A percentile compares a stretch with the other conserved stretches of the same genome.
These are phyloP conservation scores for Galeopterus variegatus DNA, from an alignment of 2,113 vertebrate genomes.

Conservation along the genomic window DNA sequence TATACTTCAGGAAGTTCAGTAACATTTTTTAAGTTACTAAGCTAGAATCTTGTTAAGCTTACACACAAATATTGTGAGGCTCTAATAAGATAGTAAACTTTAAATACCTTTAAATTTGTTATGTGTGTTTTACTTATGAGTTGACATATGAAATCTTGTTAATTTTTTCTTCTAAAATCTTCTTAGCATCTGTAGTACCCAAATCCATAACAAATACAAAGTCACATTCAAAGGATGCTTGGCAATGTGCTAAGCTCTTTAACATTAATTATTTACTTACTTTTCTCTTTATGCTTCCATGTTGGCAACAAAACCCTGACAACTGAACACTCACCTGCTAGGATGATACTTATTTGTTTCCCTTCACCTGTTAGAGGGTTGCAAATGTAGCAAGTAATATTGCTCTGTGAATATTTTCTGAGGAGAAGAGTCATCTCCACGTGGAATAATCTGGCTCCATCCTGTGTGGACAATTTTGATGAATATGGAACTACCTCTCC, in stretches of 20 bases:
- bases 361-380: not conserved
- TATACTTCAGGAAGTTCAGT: not conserved
- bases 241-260: not conserved
- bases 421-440: slow-evolving; percentile 44
- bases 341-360: not conserved
- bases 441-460: slow-evolving; percentile 31
- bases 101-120: not conserved
- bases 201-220: not conserved
- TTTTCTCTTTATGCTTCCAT: not conserved
- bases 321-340: slow-evolving; percentile 22
- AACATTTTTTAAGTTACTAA: not conserved
- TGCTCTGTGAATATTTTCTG: not conserved
- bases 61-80: not conserved
- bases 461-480: not conserved
- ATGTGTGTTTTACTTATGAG: not conserved
- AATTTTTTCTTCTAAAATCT: not conserved
- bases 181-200: not conserved
- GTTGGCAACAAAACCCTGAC: not conserved
- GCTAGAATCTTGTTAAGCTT: not conserved
- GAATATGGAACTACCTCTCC: not conserved
- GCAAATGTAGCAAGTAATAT: not conserved
- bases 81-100: not conserved
- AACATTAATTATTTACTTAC: not conserved
- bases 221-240: not conserved
- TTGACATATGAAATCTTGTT: not conserved